phyloP scores from a whole-genome alignment of 2,113 vertebrate species.

The Syngnathus scovelli region DNA sequence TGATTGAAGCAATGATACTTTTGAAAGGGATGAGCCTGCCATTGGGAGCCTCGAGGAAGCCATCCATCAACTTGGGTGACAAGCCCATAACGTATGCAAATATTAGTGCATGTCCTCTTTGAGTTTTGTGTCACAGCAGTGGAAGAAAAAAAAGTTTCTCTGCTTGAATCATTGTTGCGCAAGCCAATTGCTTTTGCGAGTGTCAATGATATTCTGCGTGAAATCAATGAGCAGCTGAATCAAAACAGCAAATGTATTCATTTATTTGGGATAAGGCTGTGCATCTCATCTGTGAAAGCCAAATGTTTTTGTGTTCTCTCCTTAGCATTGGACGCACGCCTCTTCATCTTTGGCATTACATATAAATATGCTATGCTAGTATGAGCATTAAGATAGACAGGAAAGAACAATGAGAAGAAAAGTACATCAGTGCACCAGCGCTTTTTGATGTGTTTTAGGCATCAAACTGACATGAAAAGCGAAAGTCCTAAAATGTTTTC shows the following conservation, averaged over 20 bases:
- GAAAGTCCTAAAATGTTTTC: no score
- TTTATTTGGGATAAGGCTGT: not conserved
- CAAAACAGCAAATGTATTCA: slow-evolving; percentile 33
- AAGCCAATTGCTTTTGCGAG: slow-evolving; percentile 18
- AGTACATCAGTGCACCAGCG: not conserved
- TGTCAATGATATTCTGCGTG: slow-evolving; percentile 21
- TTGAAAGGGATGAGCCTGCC: slow-evolving; percentile 13
- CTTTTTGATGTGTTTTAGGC: no score
- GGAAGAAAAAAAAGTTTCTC: slow-evolving; percentile 23
- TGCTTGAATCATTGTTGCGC: slow-evolving; percentile 18
- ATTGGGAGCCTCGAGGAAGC: slow-evolving; percentile 6
- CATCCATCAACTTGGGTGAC: slow-evolving; percentile 27
- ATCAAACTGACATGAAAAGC: no score
- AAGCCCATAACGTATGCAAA: slow-evolving; percentile 31
- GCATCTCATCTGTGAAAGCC: slow-evolving; percentile 10
- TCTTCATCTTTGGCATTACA: not conserved
- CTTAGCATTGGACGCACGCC: not conserved
- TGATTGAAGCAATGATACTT: slow-evolving; percentile 41
- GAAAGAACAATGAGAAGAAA: not conserved
- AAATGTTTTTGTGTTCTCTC: slow-evolving; percentile 18
- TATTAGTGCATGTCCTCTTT: slow-evolving; percentile 8
- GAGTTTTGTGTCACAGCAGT: slow-evolving; percentile 3
- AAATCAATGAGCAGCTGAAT: slow-evolving; percentile 35
- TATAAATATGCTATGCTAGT: no score
- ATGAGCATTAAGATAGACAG: no score